phyloP scores from a whole-genome alignment of 2,888 invertebrate species.

The Micoletzkya japonica region DNA sequence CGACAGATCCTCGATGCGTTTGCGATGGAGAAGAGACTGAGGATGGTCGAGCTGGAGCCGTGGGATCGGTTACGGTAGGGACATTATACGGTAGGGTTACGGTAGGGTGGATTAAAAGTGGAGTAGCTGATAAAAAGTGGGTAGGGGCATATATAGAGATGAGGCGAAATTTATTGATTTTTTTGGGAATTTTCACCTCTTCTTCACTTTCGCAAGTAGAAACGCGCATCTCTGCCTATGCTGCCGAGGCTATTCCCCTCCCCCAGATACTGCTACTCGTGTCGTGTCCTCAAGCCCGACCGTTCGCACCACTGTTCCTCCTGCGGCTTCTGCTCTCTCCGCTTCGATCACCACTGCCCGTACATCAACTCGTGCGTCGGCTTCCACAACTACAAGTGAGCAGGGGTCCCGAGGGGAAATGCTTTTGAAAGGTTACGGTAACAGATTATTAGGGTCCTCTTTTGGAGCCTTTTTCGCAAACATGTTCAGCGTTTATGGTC shows the following conservation, averaged over 20 bases:
- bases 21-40: not conserved
- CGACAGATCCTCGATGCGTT: conserved; percentile 5
- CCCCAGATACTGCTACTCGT: conserved; percentile 22
- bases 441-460: too few relatives aligned
- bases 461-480: too few relatives aligned
- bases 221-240: too few relatives aligned
- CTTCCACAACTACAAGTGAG: conserved; percentile 20
- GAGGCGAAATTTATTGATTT: too few relatives aligned
- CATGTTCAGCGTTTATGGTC: too few relatives aligned
- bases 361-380: conserved; percentile 24
- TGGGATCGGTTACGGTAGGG: conserved; percentile 7
- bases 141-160: too few relatives aligned
- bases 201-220: too few relatives aligned
- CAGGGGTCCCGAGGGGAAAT: not conserved
- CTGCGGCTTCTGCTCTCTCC: conserved; percentile 14
- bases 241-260: not conserved
- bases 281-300: conserved; percentile 20
- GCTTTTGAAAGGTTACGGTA: too few relatives aligned
- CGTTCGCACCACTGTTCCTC: conserved; percentile 18
- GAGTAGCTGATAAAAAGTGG: too few relatives aligned
- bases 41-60: conserved; percentile 1
- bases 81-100: too few relatives aligned
- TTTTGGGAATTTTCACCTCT: too few relatives aligned
- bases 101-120: too few relatives aligned
- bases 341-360: conserved; percentile 27